phyloP scores from a whole-genome alignment of 2,797 vertebrate genomes.

The Sparidentex hasta region DNA sequence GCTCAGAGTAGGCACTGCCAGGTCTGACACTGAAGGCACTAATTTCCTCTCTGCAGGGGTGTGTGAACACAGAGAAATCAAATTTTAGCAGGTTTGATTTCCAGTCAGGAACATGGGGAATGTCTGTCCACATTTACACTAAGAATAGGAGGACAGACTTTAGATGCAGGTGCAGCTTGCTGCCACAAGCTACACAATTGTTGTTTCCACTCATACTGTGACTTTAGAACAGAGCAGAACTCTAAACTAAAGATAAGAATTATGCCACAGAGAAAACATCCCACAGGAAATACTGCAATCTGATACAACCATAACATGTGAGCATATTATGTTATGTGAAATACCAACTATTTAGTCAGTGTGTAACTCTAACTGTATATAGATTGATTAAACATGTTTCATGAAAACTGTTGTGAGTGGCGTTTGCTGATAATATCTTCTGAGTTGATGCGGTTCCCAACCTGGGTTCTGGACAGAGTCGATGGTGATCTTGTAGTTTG shows the following conservation, averaged over 20 bases:
- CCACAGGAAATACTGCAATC: no score
- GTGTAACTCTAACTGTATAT: not conserved
- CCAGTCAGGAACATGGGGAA: not conserved
- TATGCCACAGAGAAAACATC: no score
- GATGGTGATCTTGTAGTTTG: slow-evolving; percentile 93
- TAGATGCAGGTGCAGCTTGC: not conserved
- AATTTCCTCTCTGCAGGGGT: slow-evolving; percentile 90
- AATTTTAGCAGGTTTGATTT: not conserved
- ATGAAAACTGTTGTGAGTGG: not conserved
- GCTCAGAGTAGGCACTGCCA: slow-evolving; percentile 90
- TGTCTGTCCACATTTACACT: slow-evolving; percentile 1
- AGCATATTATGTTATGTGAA: no score
- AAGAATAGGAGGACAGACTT: not conserved
- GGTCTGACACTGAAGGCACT: slow-evolving; percentile 92
- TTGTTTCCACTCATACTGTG: not conserved
- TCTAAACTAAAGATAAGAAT: no score
- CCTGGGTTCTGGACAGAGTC: slow-evolving; percentile 96
- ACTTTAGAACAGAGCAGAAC: not conserved
- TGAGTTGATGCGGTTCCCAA: slow-evolving; percentile 59
- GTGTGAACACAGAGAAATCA: slow-evolving; percentile 11
- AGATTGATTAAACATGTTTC: not conserved
- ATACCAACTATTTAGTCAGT: no score
- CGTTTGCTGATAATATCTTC: no score
- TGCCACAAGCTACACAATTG: no score
- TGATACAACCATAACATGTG: no score